Conservation (phyloP, 2,888 invertebrate genomes). For the Gerris lacustris region DNA sequence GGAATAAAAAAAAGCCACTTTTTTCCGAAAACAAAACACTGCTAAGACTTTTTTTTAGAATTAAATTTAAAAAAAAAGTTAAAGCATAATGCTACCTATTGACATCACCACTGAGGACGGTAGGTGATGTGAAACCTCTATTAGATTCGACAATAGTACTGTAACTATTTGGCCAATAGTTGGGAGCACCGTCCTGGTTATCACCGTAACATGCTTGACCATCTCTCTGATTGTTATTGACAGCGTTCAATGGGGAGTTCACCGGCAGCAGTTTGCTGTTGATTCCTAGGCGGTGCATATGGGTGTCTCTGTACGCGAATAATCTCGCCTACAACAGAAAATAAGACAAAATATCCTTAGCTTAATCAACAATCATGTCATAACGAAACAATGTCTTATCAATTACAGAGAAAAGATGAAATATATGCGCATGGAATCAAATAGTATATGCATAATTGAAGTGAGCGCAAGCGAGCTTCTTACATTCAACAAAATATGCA, state of each 20-base stretch:
- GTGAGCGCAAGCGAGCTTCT: too few relatives aligned
- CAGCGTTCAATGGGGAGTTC: conserved; percentile 70
- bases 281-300: conserved; percentile 76
- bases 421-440: too few relatives aligned
- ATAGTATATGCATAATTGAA: too few relatives aligned
- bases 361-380: not conserved
- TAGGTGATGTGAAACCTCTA: conserved; percentile 49
- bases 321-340: conserved; percentile 53
- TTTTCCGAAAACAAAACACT: too few relatives aligned
- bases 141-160: conserved; percentile 64
- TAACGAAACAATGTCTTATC: too few relatives aligned
- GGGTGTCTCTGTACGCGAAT: conserved; percentile 83
- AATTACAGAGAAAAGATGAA: too few relatives aligned
- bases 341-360: conserved; percentile 2
- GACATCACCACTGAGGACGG: conserved; percentile 58
- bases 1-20: too few relatives aligned
- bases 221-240: conserved; percentile 73
- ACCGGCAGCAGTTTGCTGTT: conserved; percentile 88
- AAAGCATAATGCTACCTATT: conserved; percentile 40
- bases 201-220: conserved; percentile 58
- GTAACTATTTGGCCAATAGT: conserved; percentile 95
- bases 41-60: too few relatives aligned
- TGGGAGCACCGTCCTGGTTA: conserved; percentile 80
- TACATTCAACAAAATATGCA: too few relatives aligned
- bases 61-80: too few relatives aligned